A percentile compares a stretch with the other conserved stretches of the same genome.
These are phyloP conservation scores for Eclectus roratus DNA, from an alignment of 2,113 vertebrate species.

Conservation along the genomic window DNA sequence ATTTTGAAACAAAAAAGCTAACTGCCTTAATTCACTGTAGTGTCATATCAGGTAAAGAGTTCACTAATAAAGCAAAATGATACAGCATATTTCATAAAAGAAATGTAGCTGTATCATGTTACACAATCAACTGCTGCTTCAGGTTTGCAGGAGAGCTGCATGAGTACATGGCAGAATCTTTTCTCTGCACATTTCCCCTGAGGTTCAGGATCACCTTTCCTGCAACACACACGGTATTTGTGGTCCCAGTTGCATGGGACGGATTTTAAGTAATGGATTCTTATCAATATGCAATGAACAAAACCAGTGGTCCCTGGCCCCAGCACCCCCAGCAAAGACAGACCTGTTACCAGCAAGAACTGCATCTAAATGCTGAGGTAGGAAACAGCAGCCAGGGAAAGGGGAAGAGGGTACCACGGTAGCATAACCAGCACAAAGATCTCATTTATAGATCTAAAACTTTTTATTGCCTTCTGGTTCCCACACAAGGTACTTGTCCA, in stretches of 20 bases:
- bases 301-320: rapidly evolving
- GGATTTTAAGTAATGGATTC: background rate
- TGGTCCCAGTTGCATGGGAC: background rate
- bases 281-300: background rate
- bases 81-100: background rate
- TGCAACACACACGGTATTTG: background rate
- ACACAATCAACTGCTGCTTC: background rate
- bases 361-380: background rate
- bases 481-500: background rate
- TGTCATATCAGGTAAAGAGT: background rate
- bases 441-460: background rate
- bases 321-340: background rate
- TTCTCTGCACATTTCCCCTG: background rate
- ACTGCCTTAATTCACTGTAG: background rate
- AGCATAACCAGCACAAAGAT: background rate
- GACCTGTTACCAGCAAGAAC: background rate
- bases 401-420: background rate
- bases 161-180: background rate
- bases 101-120: background rate
- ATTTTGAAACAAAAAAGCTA: background rate
- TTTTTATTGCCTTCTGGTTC: background rate
- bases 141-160: background rate
- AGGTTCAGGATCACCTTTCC: background rate
- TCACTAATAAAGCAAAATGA: background rate
- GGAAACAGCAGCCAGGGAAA: rapidly evolving